These are phyloP conservation scores for Yasuhikotakia modesta DNA, from an alignment of 2,797 vertebrate genomes.

Conservation along the genomic window DNA sequence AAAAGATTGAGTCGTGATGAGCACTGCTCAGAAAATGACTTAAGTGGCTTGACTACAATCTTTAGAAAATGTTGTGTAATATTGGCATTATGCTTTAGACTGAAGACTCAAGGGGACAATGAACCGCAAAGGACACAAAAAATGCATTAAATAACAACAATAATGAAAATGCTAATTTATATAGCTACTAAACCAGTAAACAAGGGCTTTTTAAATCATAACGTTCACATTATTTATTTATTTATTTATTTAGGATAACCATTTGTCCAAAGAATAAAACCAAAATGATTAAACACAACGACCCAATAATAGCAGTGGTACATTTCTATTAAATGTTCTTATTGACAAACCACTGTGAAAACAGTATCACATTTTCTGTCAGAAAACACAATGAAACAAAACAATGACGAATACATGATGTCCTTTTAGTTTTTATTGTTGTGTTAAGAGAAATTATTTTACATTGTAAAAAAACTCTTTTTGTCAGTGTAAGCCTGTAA, in stretches of 20 bases:
- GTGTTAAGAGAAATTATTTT: background rate
- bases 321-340: background rate
- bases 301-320: background rate
- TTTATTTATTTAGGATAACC: background rate
- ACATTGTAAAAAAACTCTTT: background rate
- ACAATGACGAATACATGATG: background rate
- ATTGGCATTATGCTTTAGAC: conserved; percentile 1
- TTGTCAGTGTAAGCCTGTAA: background rate
- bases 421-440: no score
- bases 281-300: background rate
- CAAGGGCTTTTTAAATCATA: background rate
- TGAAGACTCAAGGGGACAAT: background rate
- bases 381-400: background rate
- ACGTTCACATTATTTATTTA: background rate
- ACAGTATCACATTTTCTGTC: background rate
- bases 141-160: background rate
- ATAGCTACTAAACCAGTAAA: background rate
- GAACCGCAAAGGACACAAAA: no score
- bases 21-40: conserved; percentile 33
- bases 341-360: background rate
- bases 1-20: conserved; percentile 38
- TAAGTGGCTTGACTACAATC: conserved; percentile 38
- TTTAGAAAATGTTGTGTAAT: background rate
- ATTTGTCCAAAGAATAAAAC: background rate
- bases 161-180: background rate